Conservation (phyloP, 2,797 vertebrate species). For the Mallotus villosus region DNA sequence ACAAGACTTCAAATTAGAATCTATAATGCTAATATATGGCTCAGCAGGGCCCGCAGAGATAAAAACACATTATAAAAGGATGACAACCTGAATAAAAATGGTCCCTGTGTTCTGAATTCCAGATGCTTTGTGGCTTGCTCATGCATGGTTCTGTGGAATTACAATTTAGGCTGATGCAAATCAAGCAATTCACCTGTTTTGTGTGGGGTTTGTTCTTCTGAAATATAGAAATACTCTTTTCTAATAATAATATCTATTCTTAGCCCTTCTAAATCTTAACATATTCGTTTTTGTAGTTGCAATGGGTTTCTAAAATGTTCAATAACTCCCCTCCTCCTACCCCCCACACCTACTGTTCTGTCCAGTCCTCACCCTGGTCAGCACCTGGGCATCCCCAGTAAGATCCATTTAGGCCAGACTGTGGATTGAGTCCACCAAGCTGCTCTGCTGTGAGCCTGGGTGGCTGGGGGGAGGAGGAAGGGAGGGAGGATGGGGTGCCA, state of each 20-base stretch:
- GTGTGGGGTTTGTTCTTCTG: too few species aligned
- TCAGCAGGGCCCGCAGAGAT: constrained; percentile 77
- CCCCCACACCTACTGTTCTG: too few species aligned
- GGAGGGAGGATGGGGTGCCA: constrained; percentile 10
- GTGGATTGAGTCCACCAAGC: constrained; percentile 20
- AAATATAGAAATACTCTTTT: too few species aligned
- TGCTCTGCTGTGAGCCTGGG: constrained; percentile 7
- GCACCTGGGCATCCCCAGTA: background rate
- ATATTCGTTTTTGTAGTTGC: too few species aligned
- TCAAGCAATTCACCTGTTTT: background rate
- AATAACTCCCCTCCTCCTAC: background rate
- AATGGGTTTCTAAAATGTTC: background rate
- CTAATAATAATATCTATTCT: background rate
- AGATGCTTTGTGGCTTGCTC: constrained; percentile 21
- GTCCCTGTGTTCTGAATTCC: background rate
- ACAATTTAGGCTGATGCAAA: background rate
- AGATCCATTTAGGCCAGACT: background rate
- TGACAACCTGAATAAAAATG: constrained; percentile 38
- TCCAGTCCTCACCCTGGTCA: too few species aligned
- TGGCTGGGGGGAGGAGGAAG: background rate
- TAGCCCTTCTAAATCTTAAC: too few species aligned
- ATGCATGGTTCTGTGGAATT: constrained; percentile 1
- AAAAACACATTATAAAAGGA: constrained; percentile 60
- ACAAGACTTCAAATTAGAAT: constrained; percentile 97
- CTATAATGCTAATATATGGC: constrained; percentile 91